Evolutionary conservation across 2,888 invertebrate species (phyloP).

Genomic region (Ornithoptera priamus): DNA sequence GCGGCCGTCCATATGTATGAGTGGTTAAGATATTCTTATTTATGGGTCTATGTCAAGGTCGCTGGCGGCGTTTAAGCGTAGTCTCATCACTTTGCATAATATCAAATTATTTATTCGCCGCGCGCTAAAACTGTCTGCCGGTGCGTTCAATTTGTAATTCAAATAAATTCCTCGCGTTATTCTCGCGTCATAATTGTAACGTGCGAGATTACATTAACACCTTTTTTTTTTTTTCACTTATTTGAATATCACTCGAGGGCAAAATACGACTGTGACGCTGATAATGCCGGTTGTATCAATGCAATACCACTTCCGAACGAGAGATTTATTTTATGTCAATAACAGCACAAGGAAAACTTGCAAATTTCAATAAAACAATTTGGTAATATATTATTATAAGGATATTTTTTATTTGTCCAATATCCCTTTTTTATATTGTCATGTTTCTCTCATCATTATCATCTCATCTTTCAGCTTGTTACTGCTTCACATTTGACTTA

Average conservation of each 20-base stretch:
- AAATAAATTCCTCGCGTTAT: slow-evolving; percentile 71
- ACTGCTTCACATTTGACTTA: no score
- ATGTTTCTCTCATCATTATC: no score
- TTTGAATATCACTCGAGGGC: slow-evolving; percentile 38
- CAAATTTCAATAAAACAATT: no score
- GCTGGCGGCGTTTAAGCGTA: slow-evolving; percentile 58
- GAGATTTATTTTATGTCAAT: not conserved
- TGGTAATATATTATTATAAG: no score
- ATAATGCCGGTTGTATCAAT: slow-evolving; percentile 26
- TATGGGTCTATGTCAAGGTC: slow-evolving; percentile 79
- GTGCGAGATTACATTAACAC: slow-evolving; percentile 47
- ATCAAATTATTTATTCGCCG: slow-evolving; percentile 78
- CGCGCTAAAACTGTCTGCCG: slow-evolving; percentile 72
- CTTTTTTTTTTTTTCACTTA: slow-evolving; percentile 47
- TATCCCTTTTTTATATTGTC: no score
- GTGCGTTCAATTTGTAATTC: slow-evolving; percentile 75
- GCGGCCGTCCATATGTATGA: slow-evolving; percentile 78
- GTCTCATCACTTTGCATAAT: slow-evolving; percentile 77
- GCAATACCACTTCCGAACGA: not conserved
- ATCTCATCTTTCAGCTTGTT: no score
- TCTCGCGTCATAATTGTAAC: slow-evolving; percentile 67
- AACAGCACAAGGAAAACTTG: not conserved
- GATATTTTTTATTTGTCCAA: no score
- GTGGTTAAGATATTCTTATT: slow-evolving; percentile 78
- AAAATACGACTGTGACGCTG: slow-evolving; percentile 9